phyloP scores from a whole-genome alignment of 1,140 invertebrate genomes.

The Apis laboriosa region DNA sequence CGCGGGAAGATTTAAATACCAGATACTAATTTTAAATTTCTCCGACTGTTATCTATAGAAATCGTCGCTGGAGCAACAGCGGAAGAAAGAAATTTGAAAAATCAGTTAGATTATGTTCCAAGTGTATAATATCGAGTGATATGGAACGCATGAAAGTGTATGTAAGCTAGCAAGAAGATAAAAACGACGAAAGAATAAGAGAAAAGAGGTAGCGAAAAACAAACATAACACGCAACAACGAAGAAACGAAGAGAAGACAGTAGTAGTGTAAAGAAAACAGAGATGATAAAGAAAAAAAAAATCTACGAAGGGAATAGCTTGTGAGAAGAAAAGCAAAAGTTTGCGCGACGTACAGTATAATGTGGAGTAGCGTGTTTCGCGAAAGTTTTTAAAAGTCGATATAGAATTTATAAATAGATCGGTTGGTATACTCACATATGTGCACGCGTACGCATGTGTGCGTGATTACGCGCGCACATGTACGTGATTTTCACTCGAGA shows the following conservation, averaged over 20 bases:
- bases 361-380: constrained; percentile 47
- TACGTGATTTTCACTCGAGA: constrained; percentile 73
- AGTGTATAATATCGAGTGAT: constrained; percentile 43
- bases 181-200: constrained; percentile 39
- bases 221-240: constrained; percentile 16
- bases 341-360: constrained; percentile 46
- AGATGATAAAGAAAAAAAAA: constrained; percentile 56
- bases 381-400: constrained; percentile 56
- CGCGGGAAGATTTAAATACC: background rate
- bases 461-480: constrained; percentile 69
- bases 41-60: constrained; percentile 53
- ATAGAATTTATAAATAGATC: constrained; percentile 54
- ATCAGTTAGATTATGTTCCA: constrained; percentile 36
- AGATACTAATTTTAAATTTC: constrained; percentile 43
- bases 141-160: constrained; percentile 45
- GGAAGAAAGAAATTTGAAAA: constrained; percentile 29
- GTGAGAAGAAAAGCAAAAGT: constrained; percentile 41
- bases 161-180: background rate
- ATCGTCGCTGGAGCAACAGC: constrained; percentile 46
- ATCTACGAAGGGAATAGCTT: constrained; percentile 27
- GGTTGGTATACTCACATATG: constrained; percentile 61
- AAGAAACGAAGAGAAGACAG: constrained; percentile 52
- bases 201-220: constrained; percentile 27
- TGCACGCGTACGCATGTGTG: constrained; percentile 69
- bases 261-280: constrained; percentile 11